Evolutionary conservation across 1,140 invertebrate species (phyloP), one percentile per base, ranked within the genome.

Genomic region (Hylyphantes graminicola): DNA sequence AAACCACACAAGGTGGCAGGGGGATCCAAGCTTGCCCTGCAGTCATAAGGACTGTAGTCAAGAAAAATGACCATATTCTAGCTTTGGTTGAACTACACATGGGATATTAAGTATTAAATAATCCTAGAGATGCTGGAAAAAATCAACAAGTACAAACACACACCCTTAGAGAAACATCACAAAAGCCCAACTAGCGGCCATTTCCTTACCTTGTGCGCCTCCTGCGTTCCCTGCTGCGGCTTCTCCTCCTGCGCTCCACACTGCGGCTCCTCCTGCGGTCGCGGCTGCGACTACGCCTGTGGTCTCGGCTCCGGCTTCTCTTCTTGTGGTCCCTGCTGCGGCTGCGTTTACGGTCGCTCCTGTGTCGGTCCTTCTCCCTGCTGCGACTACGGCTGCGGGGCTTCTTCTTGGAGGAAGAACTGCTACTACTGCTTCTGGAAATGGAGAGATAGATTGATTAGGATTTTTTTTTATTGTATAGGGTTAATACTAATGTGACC

Each of bases 341-440:
- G 11, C 87, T 77, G 50, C 86, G 84, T 78, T 86, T 72, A 35
- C 86, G 85, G 77, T 89, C 88, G 35, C 91, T 91, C 85, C 86
- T 85, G 35, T 35, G 35, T 85, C 89, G 87, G 19, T 89, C 89
- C 74, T 89, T 88, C n/a, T 90, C 91, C 70, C 89, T 89, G 61
- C 90, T 90, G 1, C 89, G 87, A 73, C 91, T 91, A 7, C 89
- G 87, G 74, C 90, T 90, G 55, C 89, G 88, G 8, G 88, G 89
- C 13, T 88, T 87, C 86, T 87, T 84, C 84, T 88, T 19, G 87
- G 85, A 87, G 87, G 87, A 87, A 55, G 61, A 77, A 21, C 85
- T 85, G 51, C 57, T 54, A 87, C 87, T 87, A 54, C 61, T 81
- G 10, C 82, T 81, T 54, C 57, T 54, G 77, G 57, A 76, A 35